These are phyloP conservation scores for Lapara coniferarum DNA, from an alignment of 2,888 invertebrate genomes.

Conservation along the genomic window DNA sequence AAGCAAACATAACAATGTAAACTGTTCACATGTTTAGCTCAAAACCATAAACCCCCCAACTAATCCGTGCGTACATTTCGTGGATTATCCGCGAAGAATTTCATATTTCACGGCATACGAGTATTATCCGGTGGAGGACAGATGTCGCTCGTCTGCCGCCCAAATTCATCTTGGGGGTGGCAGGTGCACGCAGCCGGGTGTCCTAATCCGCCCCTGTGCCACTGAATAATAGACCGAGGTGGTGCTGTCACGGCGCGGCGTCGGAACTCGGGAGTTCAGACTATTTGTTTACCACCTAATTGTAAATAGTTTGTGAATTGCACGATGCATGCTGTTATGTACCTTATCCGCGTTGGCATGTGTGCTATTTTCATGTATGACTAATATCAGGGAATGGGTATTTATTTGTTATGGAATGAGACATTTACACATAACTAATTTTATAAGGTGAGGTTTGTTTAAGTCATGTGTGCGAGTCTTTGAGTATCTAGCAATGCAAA, in stretches of 20 bases:
- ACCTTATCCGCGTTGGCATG: not conserved
- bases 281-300: conserved; percentile 19
- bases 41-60: conserved; percentile 2
- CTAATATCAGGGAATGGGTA: too few relatives aligned
- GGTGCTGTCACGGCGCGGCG: conserved; percentile 39
- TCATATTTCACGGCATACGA: conserved; percentile 78
- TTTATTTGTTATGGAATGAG: too few relatives aligned
- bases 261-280: conserved; percentile 11
- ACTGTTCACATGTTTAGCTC: not conserved
- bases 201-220: conserved; percentile 64
- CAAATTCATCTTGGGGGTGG: conserved; percentile 73
- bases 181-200: conserved; percentile 70
- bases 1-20: not conserved
- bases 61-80: conserved; percentile 37
- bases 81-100: conserved; percentile 69
- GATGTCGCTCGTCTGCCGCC: conserved; percentile 74
- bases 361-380: not conserved
- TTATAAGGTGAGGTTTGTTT: too few relatives aligned
- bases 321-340: not conserved
- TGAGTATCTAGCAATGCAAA: too few relatives aligned
- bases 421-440: too few relatives aligned
- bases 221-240: conserved; percentile 49
- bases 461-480: too few relatives aligned
- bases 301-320: conserved; percentile 11
- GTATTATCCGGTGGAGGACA: conserved; percentile 77